Percentiles rank a stretch among this genome's conserved stretches.
phyloP scores from a whole-genome alignment of 2,113 vertebrate species.

The Tyto alba region DNA sequence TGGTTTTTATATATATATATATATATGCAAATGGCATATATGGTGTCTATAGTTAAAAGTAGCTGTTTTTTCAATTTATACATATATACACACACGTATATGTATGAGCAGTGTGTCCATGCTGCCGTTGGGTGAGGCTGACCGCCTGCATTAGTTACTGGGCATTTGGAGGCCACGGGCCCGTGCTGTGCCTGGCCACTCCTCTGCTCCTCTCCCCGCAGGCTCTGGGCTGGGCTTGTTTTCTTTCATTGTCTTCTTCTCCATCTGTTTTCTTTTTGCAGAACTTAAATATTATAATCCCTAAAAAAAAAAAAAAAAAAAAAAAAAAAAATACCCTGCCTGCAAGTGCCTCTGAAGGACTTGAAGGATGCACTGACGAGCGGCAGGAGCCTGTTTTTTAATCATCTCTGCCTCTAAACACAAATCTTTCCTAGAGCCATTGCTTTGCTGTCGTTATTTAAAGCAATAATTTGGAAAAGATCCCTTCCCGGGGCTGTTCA shows the following conservation, averaged over 20 bases:
- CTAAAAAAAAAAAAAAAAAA: neutral
- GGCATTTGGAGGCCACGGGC: neutral
- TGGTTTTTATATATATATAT: neutral
- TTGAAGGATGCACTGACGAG: neutral
- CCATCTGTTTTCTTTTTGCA: conserved; percentile 4
- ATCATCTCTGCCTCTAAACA: neutral
- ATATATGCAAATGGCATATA: neutral
- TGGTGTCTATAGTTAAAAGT: no score
- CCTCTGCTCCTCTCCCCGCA: neutral
- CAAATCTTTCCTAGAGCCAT: neutral
- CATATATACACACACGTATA: rapidly evolving
- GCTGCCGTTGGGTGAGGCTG: neutral
- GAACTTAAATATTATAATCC: neutral
- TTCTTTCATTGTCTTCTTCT: neutral
- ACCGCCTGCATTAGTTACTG: neutral
- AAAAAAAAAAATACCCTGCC: neutral
- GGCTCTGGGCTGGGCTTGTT: neutral
- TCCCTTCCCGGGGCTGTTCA: neutral
- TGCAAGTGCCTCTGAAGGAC: neutral
- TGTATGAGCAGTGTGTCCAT: no score
- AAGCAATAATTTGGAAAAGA: neutral
- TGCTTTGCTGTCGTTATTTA: neutral
- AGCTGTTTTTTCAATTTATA: neutral
- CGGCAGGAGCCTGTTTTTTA: neutral
- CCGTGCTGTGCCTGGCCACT: neutral